Evolutionary conservation across 2,888 invertebrate species (phyloP), one percentile per base, ranked within the genome.

Genomic region (Aphidoletes aphidimyza): DNA sequence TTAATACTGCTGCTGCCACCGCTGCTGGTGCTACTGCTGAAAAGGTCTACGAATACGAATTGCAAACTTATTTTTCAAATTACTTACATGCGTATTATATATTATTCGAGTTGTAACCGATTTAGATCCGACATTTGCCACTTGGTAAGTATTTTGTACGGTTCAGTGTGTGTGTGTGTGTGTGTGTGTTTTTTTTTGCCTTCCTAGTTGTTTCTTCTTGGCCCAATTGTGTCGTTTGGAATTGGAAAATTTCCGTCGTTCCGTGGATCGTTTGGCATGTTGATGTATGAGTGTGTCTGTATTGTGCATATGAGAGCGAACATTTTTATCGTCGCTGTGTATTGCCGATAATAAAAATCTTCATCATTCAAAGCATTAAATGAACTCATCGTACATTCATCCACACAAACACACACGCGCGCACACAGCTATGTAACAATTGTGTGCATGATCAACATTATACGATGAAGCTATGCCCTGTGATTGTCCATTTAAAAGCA

Each of bases 1-100:
- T 30, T 36, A 39, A 39, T 54, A 17, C n/a, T 30, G 36, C 34
- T 59, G 22, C 19, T 36, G 0, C 69, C 19, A 84, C 42, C 14
- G 6, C 6, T 30, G 30, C 9, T 30, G 9, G 5, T 69, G n/a
- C n/a, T 26, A 17, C 36, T 59, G 39, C 37, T 88, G 93, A 93
- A 86, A 93, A 98, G 98, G 98, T 94, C 94, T 98, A 91, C 95
- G 98, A 90, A 98, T 99, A 92, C 96, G 99, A 89, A 96, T 98
- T 90, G 98, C 97, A 88, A 98, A 98, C 92, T 92, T 99, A 91
- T 94, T 98, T 92, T 96, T 98, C 93, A 99, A 99, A 92, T 92
- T 98, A 88, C 92, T 98, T 90, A 96, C 98, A 90, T 98, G 98
- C 92, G 93, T 97, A 90, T 93, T 99, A 90, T 99, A 99, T 91